These are phyloP conservation scores for Thermophis baileyi DNA, from an alignment of 2,113 vertebrate species.

Conservation along the genomic window DNA sequence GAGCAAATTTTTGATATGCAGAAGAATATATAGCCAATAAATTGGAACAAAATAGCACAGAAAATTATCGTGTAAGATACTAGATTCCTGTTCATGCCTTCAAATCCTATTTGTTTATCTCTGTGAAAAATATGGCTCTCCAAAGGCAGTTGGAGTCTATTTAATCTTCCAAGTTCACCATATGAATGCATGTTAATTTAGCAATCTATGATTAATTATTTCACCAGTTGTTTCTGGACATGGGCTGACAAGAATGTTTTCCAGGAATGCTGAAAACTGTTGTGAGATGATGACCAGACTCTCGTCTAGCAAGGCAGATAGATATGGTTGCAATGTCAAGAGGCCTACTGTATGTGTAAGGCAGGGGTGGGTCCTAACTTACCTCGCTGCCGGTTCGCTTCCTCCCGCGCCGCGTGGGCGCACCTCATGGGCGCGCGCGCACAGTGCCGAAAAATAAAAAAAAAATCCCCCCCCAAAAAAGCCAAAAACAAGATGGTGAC, in stretches of 20 bases:
- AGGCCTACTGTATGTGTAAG: neutral
- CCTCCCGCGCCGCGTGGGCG: no score
- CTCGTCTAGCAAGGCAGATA: neutral
- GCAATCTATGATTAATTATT: neutral
- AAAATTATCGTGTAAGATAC: neutral
- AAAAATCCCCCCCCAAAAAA: no score
- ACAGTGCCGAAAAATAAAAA: no score
- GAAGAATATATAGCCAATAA: neutral
- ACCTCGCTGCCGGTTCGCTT: no score
- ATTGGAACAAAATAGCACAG: neutral
- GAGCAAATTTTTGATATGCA: constrained; percentile 9
- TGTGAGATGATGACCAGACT: neutral
- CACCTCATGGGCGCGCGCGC: no score
- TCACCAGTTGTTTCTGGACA: neutral
- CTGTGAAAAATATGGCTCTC: neutral
- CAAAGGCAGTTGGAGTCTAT: neutral
- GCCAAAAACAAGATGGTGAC: no score
- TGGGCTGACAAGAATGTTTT: neutral
- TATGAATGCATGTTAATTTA: neutral
- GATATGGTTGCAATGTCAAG: neutral
- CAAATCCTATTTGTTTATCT: neutral
- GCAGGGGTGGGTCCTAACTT: no score
- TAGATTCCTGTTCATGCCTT: neutral
- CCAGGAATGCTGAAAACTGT: neutral
- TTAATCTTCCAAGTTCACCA: neutral